Evolutionary conservation across 2,888 invertebrate genomes (phyloP).

Genomic region (Apamea crenata): DNA sequence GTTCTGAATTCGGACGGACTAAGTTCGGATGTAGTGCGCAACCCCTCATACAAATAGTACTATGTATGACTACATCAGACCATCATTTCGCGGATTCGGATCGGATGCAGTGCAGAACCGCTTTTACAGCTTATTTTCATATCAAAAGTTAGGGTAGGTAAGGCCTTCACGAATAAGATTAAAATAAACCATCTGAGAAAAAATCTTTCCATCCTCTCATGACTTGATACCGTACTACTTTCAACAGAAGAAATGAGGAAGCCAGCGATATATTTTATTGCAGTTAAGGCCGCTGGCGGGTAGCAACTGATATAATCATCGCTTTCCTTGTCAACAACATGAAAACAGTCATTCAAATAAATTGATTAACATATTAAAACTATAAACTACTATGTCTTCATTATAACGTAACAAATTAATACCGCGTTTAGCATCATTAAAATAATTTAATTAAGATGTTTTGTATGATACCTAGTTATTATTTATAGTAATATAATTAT

Average conservation of each 20-base stretch:
- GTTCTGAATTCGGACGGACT: too few relatives aligned
- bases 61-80: too few relatives aligned
- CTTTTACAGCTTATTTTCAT: neutral
- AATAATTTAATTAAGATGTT: slow-evolving; percentile 60
- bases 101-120: too few relatives aligned
- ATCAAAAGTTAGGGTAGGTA: neutral
- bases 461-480: slow-evolving; percentile 21
- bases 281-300: slow-evolving; percentile 1
- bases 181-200: neutral
- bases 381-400: slow-evolving; percentile 52
- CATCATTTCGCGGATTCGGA: too few relatives aligned
- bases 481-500: slow-evolving; percentile 54
- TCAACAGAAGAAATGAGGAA: slow-evolving; percentile 34
- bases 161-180: neutral
- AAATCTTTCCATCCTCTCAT: neutral
- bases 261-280: slow-evolving; percentile 14
- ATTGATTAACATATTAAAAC: slow-evolving; percentile 52
- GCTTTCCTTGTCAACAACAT: slow-evolving; percentile 31
- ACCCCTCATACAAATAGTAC: too few relatives aligned
- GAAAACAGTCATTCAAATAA: slow-evolving; percentile 50
- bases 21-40: too few relatives aligned
- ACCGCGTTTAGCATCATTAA: slow-evolving; percentile 56
- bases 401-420: slow-evolving; percentile 54
- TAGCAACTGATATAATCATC: slow-evolving; percentile 46
- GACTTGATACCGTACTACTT: neutral